Base-by-base conservation (phyloP, 2,888 invertebrate species). In the Chrysopilus asiliformis region DNA sequence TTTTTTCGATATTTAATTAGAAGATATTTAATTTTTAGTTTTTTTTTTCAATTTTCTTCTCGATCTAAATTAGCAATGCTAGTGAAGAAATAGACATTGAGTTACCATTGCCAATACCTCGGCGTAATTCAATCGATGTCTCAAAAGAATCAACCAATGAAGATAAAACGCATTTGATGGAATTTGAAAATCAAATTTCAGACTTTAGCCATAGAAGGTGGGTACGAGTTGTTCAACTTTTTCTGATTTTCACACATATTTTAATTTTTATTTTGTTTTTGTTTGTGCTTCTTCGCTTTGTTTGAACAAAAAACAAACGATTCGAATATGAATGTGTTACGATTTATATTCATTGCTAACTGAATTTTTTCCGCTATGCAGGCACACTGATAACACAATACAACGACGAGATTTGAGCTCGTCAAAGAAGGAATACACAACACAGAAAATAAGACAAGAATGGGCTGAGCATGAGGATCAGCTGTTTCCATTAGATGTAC, bases 151-250 rank as follows among this genome's bases (percentile, higher is more conserved):
- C 18, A 49, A 65, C 68, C 42, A n/a, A n/a, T n/a, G 57, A 62
- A 45, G 58, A 57, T 36, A 55, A 56, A 22, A 46, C 39, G 39
- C 43, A 44, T n/a, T 25, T 25, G 34, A 49, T 47, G 35, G 53
- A 53, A 47, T 73, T 71, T 53, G 76, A 77, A 53, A 79, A 78
- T 51, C 74, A 79, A 60, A 68, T 74, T 20, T 79, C 77, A 20
- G 79, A 79, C 53, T 64, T 53, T 49, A 57, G 53, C 40, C 48
- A 55, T 30, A 53, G 64, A 56, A 59, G 62, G 64, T 63, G 57
- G 32, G 25, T 10, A 27, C 27, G 30, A 20, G 16, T n/a, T 10
- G 4, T 14, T 20, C 6, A 2, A 22, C 22, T 17, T 18, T 22
- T 8, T 29, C 4, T 14, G 12, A 29, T 29, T 29, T 10, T 3